These are phyloP conservation scores for Wiebesia pumilae DNA, from an alignment of 1,140 invertebrate genomes.

Conservation along the genomic window DNA sequence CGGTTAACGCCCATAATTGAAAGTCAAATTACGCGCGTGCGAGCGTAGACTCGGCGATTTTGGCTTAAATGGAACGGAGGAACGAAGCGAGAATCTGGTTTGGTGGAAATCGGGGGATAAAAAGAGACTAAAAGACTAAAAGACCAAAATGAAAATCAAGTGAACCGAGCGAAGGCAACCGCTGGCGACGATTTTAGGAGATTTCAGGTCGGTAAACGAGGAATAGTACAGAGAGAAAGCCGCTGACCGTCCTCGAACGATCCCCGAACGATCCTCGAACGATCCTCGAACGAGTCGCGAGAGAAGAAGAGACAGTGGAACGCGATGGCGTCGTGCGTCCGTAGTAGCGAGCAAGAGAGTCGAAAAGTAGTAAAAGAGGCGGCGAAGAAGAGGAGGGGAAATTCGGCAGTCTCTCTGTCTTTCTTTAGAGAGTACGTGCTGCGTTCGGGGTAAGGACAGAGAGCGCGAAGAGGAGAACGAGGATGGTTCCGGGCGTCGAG, in stretches of 20 bases:
- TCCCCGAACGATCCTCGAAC: conserved; percentile 38
- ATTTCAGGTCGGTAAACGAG: not conserved
- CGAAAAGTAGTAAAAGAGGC: conserved; percentile 35
- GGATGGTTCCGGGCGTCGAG: conserved; percentile 16
- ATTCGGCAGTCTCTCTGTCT: conserved; percentile 20
- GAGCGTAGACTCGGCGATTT: not conserved
- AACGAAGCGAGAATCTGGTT: not conserved
- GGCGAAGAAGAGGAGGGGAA: conserved; percentile 45
- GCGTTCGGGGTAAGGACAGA: conserved; percentile 1
- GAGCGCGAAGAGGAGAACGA: conserved; percentile 24
- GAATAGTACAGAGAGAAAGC: conserved; percentile 40
- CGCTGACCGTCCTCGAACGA: conserved; percentile 44
- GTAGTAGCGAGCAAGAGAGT: conserved; percentile 45
- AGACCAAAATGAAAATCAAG: not conserved
- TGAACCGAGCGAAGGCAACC: not conserved
- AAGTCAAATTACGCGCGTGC: conserved; percentile 14
- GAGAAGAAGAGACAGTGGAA: not conserved
- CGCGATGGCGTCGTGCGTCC: conserved; percentile 9
- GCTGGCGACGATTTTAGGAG: conserved; percentile 38
- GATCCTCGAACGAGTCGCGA: not conserved
- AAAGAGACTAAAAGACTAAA: not conserved
- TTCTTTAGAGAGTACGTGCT: not conserved
- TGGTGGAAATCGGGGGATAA: not conserved
- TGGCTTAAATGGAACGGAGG: not conserved
- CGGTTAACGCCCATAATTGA: conserved; percentile 23